Evolutionary conservation across 1,140 invertebrate genomes (phyloP), one percentile per base, ranked within the genome.

Genomic region (Choristoneura fumiferana): DNA sequence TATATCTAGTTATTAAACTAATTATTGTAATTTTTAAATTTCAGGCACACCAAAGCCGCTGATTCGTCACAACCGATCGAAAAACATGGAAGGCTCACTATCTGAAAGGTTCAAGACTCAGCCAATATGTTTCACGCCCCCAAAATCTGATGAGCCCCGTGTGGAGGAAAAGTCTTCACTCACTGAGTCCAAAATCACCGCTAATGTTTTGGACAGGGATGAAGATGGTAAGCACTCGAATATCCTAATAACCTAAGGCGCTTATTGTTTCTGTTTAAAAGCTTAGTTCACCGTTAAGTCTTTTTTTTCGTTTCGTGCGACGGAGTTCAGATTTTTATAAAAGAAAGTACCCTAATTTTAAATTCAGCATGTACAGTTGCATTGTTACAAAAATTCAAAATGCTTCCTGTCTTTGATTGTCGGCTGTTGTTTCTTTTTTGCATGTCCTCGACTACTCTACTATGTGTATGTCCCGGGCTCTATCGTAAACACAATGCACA

Each of bases 341-440:
- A n/a, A n/a, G n/a, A n/a, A n/a, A n/a, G n/a, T n/a, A n/a, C n/a
- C n/a, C n/a, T n/a, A 53, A 37, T 58, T 61, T 49, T 49, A n/a
- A 49, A 10, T 18, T 43, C 29, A 61, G 83, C 83, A 86, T 84
- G 83, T 80, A 78, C n/a, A 67, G 82, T 74, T 71, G 76, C 76
- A 78, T 79, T 73, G 58, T 62, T 61, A 70, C 63, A 68, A 68
- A 60, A 60, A 55, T 63, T 40, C 54, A 43, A 49, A 58, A 54
- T 38, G 82, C 84, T 85, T 87, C 69, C 73, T 75, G 69, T 81
- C 81, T 78, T 81, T 87, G 81, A 88, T 83, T 82, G 84, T 87
- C 79, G 76, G 84, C 84, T 87, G 73, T n/a, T n/a, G n/a, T 84
- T 86, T 81, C 79, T 86, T 89, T 85, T 87, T 87, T 89, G 84